Evolutionary conservation across 2,797 vertebrate species (phyloP).

Genomic region (Eospalax fontanierii): DNA sequence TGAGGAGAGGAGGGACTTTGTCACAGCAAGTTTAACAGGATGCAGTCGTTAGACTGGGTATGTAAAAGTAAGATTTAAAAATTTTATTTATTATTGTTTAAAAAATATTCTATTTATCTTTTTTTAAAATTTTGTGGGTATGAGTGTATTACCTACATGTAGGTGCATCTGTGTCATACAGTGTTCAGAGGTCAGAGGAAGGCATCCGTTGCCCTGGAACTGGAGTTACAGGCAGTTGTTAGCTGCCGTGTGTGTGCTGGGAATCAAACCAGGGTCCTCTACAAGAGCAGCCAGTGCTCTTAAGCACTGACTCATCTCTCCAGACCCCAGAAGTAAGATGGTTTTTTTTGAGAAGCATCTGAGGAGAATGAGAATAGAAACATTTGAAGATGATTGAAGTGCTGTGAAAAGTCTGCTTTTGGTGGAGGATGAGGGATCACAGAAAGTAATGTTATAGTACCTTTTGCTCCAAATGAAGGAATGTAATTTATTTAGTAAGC

Average conservation of each 20-base stretch:
- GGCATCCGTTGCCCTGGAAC: too few relatives aligned
- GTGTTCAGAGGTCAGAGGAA: too few relatives aligned
- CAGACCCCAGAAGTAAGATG: background rate
- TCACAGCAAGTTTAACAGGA: background rate
- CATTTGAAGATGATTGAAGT: background rate
- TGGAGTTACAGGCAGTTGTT: too few relatives aligned
- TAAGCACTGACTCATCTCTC: too few relatives aligned
- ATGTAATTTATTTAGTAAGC: background rate
- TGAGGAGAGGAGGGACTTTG: background rate
- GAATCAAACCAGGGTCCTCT: too few relatives aligned
- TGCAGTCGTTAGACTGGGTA: background rate
- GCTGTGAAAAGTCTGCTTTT: background rate
- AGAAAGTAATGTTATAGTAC: background rate
- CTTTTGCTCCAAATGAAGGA: background rate
- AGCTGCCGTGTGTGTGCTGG: too few relatives aligned
- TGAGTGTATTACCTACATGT: too few relatives aligned
- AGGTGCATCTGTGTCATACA: too few relatives aligned
- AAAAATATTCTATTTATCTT: too few relatives aligned
- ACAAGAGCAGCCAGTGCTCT: too few relatives aligned
- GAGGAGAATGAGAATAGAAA: background rate
- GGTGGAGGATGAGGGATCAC: background rate
- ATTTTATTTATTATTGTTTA: too few relatives aligned
- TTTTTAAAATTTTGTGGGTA: too few relatives aligned
- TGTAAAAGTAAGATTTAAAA: background rate
- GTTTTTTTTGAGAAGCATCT: conserved; percentile 11